A percentile compares a stretch with the other conserved stretches of the same genome.
Conservation (phyloP, 1,140 invertebrate species). For the Pseudomyrmex dendroicus region DNA sequence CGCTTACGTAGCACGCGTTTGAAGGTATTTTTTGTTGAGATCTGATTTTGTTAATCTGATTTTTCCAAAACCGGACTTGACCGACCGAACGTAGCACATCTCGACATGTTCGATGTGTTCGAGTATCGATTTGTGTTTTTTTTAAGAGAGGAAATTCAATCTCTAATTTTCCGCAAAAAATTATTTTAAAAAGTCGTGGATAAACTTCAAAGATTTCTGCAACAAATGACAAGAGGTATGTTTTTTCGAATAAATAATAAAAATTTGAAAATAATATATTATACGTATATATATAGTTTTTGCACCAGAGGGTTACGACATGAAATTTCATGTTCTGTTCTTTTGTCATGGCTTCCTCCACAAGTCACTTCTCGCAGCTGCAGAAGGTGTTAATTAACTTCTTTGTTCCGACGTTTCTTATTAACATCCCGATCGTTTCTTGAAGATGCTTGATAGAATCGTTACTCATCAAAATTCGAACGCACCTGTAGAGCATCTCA, state of each 20-base stretch:
- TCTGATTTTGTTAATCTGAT: too few species aligned
- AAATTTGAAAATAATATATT: slow-evolving; percentile 1
- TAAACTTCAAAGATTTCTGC: too few species aligned
- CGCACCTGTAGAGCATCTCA: slow-evolving; percentile 61
- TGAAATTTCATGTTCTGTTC: slow-evolving; percentile 1
- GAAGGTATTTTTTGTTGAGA: not conserved
- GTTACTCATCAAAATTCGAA: slow-evolving; percentile 71
- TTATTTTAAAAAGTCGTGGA: too few species aligned
- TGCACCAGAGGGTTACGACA: not conserved
- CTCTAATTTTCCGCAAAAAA: too few species aligned
- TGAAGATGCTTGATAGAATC: slow-evolving; percentile 57
- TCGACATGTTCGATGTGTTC: too few species aligned
- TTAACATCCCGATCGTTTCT: slow-evolving; percentile 61
- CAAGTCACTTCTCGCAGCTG: slow-evolving; percentile 61
- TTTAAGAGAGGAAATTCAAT: too few species aligned
- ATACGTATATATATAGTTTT: not conserved
- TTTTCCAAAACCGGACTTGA: too few species aligned
- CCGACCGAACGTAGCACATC: too few species aligned
- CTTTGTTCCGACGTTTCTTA: slow-evolving; percentile 67
- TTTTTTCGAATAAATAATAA: not conserved
- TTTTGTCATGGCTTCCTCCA: slow-evolving; percentile 8
- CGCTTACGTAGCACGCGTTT: slow-evolving; percentile 20
- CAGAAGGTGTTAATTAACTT: slow-evolving; percentile 72
- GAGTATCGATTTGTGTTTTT: too few species aligned
- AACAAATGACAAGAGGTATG: too few species aligned